phyloP scores from a whole-genome alignment of 2,888 invertebrate genomes.

The Eupithecia vulgata region DNA sequence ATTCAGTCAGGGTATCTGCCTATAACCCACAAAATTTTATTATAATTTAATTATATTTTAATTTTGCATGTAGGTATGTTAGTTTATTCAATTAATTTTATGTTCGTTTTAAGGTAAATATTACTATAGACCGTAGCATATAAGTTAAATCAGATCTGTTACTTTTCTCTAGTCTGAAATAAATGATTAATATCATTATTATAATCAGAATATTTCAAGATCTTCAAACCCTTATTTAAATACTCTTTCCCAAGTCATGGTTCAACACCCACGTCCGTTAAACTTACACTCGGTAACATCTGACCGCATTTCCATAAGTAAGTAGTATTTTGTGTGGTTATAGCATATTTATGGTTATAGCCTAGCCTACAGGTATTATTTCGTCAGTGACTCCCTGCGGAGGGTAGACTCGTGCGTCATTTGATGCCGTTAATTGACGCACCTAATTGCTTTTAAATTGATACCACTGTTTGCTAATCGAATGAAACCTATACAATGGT shows the following conservation, averaged over 20 bases:
- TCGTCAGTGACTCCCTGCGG: slow-evolving; percentile 7
- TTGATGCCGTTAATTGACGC: slow-evolving; percentile 21
- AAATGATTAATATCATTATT: too few species aligned
- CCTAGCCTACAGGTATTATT: not conserved
- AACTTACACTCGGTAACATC: slow-evolving; percentile 2
- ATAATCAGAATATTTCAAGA: not conserved
- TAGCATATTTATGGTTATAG: not conserved
- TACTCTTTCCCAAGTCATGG: not conserved
- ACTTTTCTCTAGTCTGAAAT: too few species aligned
- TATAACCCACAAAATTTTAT: too few species aligned
- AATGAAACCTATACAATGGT: slow-evolving; percentile 1
- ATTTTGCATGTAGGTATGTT: too few species aligned
- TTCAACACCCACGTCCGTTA: slow-evolving; percentile 3
- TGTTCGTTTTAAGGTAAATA: too few species aligned
- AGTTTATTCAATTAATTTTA: too few species aligned
- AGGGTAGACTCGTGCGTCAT: slow-evolving; percentile 22
- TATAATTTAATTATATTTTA: too few species aligned
- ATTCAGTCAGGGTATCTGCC: too few species aligned
- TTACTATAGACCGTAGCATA: too few species aligned
- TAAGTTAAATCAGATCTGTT: too few species aligned
- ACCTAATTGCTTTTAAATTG: slow-evolving; percentile 35
- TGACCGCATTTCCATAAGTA: slow-evolving; percentile 3
- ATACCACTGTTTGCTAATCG: slow-evolving; percentile 27
- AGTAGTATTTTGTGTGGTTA: not conserved
- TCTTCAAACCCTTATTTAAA: not conserved